phyloP scores from a whole-genome alignment of 2,797 vertebrate species.

The Sebastes wilsoni region DNA sequence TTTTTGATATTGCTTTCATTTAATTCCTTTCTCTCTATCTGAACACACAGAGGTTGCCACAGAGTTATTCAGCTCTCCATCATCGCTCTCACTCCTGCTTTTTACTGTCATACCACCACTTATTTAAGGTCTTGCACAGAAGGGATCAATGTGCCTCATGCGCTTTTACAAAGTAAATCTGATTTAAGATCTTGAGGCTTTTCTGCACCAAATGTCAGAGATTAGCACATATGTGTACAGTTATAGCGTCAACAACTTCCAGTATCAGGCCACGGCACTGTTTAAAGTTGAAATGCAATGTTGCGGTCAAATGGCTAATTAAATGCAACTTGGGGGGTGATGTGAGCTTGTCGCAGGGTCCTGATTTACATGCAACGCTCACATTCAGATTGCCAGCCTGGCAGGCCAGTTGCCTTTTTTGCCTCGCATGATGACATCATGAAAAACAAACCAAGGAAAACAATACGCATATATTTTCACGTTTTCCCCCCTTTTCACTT shows the following conservation, averaged over 20 bases:
- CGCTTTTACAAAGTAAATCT: neutral
- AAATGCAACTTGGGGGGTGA: neutral
- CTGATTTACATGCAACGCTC: conserved; percentile 2
- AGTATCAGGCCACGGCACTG: conserved; percentile 11
- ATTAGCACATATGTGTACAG: neutral
- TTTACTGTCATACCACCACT: conserved; percentile 32
- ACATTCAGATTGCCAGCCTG: conserved; percentile 8
- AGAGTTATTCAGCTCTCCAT: conserved; percentile 29
- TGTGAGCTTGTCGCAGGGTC: conserved; percentile 35
- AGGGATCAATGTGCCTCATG: neutral
- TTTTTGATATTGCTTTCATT: neutral
- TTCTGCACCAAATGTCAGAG: neutral
- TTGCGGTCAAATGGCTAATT: neutral
- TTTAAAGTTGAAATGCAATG: neutral
- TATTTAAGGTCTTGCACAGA: neutral
- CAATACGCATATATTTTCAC: conserved; percentile 55
- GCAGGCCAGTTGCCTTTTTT: conserved; percentile 13
- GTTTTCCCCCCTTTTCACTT: conserved; percentile 66
- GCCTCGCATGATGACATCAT: conserved; percentile 76
- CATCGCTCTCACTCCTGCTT: conserved; percentile 44
- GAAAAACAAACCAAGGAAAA: conserved; percentile 78
- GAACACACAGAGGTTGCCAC: neutral
- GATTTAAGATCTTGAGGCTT: neutral
- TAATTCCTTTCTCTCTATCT: conserved; percentile 19
- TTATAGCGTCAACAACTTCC: neutral